Evolutionary conservation across 2,888 invertebrate species (phyloP).

Genomic region (Cerceris ruficornis): DNA sequence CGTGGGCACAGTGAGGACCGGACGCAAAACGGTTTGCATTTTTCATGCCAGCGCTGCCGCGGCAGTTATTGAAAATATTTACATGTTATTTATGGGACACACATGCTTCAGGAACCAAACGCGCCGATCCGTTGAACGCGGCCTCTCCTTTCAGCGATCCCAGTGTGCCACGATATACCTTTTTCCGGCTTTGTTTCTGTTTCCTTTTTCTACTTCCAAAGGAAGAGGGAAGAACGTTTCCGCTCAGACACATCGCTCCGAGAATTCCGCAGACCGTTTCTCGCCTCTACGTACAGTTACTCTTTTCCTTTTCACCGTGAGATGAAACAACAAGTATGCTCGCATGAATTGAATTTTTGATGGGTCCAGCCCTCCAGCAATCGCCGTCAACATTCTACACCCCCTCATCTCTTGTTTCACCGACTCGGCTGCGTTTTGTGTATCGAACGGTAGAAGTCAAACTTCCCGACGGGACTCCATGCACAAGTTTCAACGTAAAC

Average conservation of each 20-base stretch:
- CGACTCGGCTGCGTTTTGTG: not conserved
- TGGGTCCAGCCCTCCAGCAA: constrained; percentile 25
- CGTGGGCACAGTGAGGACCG: constrained; percentile 61
- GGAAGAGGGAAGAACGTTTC: constrained; percentile 9
- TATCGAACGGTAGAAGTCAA: too few species aligned
- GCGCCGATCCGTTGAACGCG: constrained; percentile 62
- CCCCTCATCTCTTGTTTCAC: constrained; percentile 15
- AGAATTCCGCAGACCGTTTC: constrained; percentile 67
- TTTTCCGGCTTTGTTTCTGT: constrained; percentile 9
- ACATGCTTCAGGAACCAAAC: constrained; percentile 76
- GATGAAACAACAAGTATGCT: constrained; percentile 53
- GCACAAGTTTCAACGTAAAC: too few species aligned
- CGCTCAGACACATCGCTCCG: constrained; percentile 33
- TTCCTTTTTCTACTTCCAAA: constrained; percentile 9
- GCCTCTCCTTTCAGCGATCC: constrained; percentile 13
- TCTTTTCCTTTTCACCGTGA: constrained; percentile 10
- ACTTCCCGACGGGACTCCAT: too few species aligned
- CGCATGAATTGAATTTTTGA: constrained; percentile 63
- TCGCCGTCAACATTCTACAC: constrained; percentile 15
- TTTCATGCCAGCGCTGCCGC: constrained; percentile 75
- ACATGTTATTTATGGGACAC: constrained; percentile 80
- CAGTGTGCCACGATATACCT: constrained; percentile 22
- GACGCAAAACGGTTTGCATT: constrained; percentile 79
- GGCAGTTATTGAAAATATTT: constrained; percentile 81
- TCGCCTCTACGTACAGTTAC: constrained; percentile 37